phyloP scores from a whole-genome alignment of 2,113 vertebrate genomes.

The Tetrax tetrax region DNA sequence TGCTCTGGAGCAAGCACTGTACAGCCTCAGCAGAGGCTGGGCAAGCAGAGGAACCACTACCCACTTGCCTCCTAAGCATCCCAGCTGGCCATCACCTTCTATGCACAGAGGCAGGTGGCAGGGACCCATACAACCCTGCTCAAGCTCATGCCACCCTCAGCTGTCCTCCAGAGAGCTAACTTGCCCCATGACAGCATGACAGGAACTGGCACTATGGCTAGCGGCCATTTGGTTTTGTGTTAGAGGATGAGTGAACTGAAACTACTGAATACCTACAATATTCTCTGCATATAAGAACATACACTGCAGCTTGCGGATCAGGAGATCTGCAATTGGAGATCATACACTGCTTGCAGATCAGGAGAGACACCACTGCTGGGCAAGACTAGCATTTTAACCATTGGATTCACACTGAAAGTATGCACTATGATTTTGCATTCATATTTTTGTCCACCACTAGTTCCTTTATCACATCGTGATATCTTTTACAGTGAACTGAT shows the following conservation, averaged over 20 bases:
- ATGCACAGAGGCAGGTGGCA: fast-evolving
- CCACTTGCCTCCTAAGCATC: neutral
- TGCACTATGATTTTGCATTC: neutral
- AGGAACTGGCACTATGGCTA: neutral
- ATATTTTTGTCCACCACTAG: neutral
- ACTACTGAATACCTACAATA: neutral
- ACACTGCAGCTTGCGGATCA: neutral
- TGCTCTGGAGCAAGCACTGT: fast-evolving
- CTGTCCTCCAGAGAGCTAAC: neutral
- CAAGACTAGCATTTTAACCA: neutral
- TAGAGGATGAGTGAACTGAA: neutral
- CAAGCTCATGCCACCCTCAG: neutral
- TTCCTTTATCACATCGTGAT: neutral
- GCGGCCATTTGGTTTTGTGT: neutral
- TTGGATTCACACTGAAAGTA: neutral
- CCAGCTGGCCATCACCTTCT: neutral
- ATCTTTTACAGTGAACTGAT: neutral
- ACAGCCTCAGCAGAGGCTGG: neutral
- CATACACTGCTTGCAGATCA: neutral
- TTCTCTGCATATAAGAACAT: neutral
- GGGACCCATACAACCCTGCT: neutral
- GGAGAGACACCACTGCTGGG: neutral
- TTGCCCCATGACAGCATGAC: fast-evolving
- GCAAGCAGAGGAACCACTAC: neutral
- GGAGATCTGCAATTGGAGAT: neutral